phyloP scores from a whole-genome alignment of 1,140 invertebrate species.

The Sinella curviseta region DNA sequence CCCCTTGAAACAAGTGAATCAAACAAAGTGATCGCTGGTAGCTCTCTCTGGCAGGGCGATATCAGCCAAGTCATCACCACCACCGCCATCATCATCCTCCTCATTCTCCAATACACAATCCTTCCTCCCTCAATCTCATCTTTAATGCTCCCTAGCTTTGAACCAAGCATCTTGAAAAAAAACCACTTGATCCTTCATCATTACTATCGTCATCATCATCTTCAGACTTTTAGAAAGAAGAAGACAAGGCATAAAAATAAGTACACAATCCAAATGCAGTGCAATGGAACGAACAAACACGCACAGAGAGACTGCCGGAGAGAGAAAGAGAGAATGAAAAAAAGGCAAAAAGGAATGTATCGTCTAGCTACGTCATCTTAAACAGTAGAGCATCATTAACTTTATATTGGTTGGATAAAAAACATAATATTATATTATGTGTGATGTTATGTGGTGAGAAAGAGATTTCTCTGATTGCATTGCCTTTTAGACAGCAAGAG shows the following conservation, averaged over 20 bases:
- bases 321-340: too few species aligned
- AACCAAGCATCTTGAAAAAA: background rate
- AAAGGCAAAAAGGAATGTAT: conserved; percentile 7
- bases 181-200: conserved; percentile 8
- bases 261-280: too few species aligned
- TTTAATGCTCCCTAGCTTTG: background rate
- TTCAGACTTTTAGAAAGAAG: background rate
- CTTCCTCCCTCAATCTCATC: background rate
- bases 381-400: too few species aligned
- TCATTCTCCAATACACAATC: background rate
- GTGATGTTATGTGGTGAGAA: background rate
- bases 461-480: too few species aligned
- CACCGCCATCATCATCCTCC: background rate
- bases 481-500: too few species aligned
- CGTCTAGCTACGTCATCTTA: background rate
- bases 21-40: background rate
- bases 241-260: too few species aligned
- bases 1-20: background rate
- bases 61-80: conserved; percentile 12
- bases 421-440: background rate
- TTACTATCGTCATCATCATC: background rate
- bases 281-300: background rate
- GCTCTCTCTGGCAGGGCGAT: background rate
- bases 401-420: too few species aligned
- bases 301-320: background rate